Evolutionary conservation across 2,888 invertebrate species (phyloP).

Genomic region (Nomada ferruginata): DNA sequence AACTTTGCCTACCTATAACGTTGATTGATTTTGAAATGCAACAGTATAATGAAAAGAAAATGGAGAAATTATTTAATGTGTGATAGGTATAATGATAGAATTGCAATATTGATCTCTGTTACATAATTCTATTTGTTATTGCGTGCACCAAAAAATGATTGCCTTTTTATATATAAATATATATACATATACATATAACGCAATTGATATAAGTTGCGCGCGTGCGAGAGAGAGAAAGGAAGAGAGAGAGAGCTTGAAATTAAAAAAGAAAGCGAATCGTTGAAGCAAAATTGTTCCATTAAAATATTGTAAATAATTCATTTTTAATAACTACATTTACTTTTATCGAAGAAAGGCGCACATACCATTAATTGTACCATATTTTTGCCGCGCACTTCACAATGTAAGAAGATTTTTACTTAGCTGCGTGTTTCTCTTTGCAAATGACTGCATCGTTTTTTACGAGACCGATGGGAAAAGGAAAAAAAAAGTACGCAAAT

Average conservation of each 20-base stretch:
- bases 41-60: conserved; percentile 40
- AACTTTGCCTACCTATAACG: conserved; percentile 30
- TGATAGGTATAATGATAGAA: conserved; percentile 40
- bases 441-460: conserved; percentile 58
- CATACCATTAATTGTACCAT: conserved; percentile 62
- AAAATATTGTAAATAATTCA: conserved; percentile 66
- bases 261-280: conserved; percentile 43
- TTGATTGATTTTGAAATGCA: conserved; percentile 39
- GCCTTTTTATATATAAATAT: conserved; percentile 50
- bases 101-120: conserved; percentile 59
- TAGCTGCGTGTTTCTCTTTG: conserved; percentile 69
- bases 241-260: conserved; percentile 11
- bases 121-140: conserved; percentile 57
- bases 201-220: conserved; percentile 44
- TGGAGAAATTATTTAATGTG: conserved; percentile 31
- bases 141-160: conserved; percentile 53
- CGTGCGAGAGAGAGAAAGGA: conserved; percentile 4
- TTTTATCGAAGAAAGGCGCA: conserved; percentile 60
- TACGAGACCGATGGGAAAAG: conserved; percentile 44
- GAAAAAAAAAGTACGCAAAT: conserved; percentile 38
- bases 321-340: conserved; percentile 55
- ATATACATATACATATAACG: conserved; percentile 23
- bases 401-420: conserved; percentile 58
- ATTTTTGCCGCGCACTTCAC: conserved; percentile 57
- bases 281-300: conserved; percentile 55